These are phyloP conservation scores for Drosophila seguyi DNA, from an alignment of 1,140 invertebrate genomes.

Conservation along the genomic window DNA sequence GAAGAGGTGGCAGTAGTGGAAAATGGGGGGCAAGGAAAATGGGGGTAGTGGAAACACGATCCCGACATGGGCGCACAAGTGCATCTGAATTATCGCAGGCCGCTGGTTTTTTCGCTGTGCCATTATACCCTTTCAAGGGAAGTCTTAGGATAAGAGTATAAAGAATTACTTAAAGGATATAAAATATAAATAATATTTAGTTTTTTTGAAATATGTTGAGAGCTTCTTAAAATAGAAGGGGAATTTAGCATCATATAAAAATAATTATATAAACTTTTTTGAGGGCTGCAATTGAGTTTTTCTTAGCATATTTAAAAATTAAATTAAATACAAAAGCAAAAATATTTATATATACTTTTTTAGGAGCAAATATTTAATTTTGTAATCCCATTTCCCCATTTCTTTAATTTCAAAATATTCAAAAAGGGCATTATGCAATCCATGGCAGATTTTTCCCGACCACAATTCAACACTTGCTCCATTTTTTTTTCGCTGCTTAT, in stretches of 20 bases:
- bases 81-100: slow-evolving; percentile 76
- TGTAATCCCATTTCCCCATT: no score
- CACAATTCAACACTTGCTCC: slow-evolving; percentile 35
- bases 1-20: not conserved
- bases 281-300: no score
- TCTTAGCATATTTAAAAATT: no score
- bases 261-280: no score
- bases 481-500: slow-evolving; percentile 6
- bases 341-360: no score
- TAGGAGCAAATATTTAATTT: no score
- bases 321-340: no score
- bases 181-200: not conserved
- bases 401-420: not conserved
- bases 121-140: not conserved
- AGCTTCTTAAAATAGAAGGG: no score
- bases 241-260: no score
- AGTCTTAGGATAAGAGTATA: not conserved
- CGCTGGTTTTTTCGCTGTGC: slow-evolving; percentile 51
- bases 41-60: slow-evolving; percentile 51
- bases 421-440: slow-evolving; percentile 7
- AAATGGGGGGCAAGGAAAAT: slow-evolving; percentile 1
- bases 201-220: no score
- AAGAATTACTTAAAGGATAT: no score
- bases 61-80: slow-evolving; percentile 78
- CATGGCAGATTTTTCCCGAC: not conserved